Conservation (phyloP, 2,888 invertebrate genomes). For the Epistrophe eligans region DNA sequence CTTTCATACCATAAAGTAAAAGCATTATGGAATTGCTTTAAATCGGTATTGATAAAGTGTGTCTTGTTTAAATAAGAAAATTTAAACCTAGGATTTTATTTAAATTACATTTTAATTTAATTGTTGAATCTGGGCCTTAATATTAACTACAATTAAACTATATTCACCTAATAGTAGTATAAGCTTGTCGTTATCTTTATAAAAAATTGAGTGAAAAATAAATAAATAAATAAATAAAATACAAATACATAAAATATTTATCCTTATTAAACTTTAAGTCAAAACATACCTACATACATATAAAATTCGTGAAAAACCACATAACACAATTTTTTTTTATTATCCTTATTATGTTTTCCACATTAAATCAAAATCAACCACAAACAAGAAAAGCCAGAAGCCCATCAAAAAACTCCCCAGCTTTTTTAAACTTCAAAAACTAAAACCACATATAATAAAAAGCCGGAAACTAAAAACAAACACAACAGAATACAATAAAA, state of each 20-base stretch:
- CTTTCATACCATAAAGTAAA: not conserved
- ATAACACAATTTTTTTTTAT: slow-evolving; percentile 10
- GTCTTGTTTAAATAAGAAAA: too few species aligned
- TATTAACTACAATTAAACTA: too few species aligned
- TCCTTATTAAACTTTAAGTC: not conserved
- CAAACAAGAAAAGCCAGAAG: slow-evolving; percentile 29
- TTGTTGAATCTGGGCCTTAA: too few species aligned
- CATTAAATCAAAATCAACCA: slow-evolving; percentile 42
- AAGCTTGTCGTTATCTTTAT: too few species aligned
- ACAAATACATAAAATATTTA: not conserved
- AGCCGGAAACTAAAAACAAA: slow-evolving; percentile 20
- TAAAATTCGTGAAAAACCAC: slow-evolving; percentile 38
- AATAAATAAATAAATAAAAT: too few species aligned
- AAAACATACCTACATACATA: not conserved
- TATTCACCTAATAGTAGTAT: too few species aligned
- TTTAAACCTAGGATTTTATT: too few species aligned
- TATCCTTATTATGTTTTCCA: slow-evolving; percentile 35
- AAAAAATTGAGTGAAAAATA: too few species aligned
- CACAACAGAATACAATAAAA: slow-evolving; percentile 7
- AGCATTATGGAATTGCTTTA: not conserved
- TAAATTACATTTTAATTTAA: too few species aligned
- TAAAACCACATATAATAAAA: not conserved
- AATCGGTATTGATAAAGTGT: too few species aligned
- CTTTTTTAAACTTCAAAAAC: not conserved
- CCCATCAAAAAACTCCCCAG: not conserved